A percentile compares a stretch with the other conserved stretches of the same genome.
These are phyloP conservation scores for Dreissena rostriformis DNA, from an alignment of 1,140 invertebrate genomes.

Conservation along the genomic window DNA sequence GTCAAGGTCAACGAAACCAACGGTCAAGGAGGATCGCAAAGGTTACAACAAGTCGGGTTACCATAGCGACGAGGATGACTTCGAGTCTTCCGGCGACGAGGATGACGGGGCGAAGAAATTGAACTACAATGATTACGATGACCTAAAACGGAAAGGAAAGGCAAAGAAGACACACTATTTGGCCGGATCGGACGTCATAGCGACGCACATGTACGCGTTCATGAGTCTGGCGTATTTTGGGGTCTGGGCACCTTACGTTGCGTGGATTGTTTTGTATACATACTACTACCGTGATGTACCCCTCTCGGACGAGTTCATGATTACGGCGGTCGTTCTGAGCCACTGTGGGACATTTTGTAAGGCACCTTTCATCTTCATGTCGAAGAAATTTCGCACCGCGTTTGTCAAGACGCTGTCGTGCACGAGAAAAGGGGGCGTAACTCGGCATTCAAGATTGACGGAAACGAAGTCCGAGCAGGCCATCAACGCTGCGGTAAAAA, in stretches of 20 bases:
- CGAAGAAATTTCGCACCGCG: slow-evolving; percentile 49
- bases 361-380: slow-evolving; percentile 56
- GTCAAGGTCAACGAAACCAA: slow-evolving; percentile 57
- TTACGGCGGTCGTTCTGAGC: slow-evolving; percentile 33
- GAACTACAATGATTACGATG: slow-evolving; percentile 1
- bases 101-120: slow-evolving; percentile 24
- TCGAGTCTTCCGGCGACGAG: slow-evolving; percentile 57
- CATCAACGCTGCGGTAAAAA: not conserved
- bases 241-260: slow-evolving; percentile 58
- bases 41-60: slow-evolving; percentile 48
- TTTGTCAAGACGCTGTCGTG: slow-evolving; percentile 52
- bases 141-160: slow-evolving; percentile 20
- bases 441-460: not conserved
- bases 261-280: slow-evolving; percentile 51
- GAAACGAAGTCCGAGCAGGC: not conserved
- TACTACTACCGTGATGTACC: slow-evolving; percentile 52
- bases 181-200: slow-evolving; percentile 51
- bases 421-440: slow-evolving; percentile 5
- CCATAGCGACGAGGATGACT: slow-evolving; percentile 38
- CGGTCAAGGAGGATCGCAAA: slow-evolving; percentile 46
- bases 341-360: slow-evolving; percentile 52
- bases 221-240: slow-evolving; percentile 47
- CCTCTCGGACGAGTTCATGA: slow-evolving; percentile 23
- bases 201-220: slow-evolving; percentile 57
- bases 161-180: slow-evolving; percentile 55